Base-by-base conservation (phyloP, 2,797 vertebrate genomes). In the Sebastes nivosus region DNA sequence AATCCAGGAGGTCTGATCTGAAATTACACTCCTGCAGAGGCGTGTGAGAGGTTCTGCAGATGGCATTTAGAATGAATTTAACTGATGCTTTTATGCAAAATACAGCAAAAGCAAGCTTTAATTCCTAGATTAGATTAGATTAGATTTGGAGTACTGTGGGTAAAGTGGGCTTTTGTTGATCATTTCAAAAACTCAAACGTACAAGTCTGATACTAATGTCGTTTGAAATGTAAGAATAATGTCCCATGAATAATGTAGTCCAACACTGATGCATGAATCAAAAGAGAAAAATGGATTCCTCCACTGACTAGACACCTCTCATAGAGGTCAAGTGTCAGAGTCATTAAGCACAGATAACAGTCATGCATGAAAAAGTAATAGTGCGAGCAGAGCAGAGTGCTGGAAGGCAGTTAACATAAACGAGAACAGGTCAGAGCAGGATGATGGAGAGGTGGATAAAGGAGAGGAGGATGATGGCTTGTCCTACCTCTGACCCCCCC, bases 271-370 rank as follows among this genome's bases (percentile, higher is more conserved):
- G 12, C 30, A 24, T 52, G 32, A 36, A 20, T n/a, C 18, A 34
- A 46, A 74, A 71, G 42, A 77, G 54, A 27, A 61, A 12, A 50
- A 75, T 42, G 3, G 6, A 24, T 50, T 66, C 18, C 18, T 14
- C 22, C 9, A 24, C n/a, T 38, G 70, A 20, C 22, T 46, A 59
- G 14, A 18, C 46, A 30, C 14, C 34, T 18, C 42, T 46, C 42
- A 46, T 46, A 46, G 54, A 77, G 61, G 82, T 88, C 67, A 85
- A 8, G 29, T n/a, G 74, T 89, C 76, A 61, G 59, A 75, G 72
- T 69, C 52, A 27, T 30, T 38, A 2, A 70, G 38, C n/a, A 1
- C 54, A 64, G 72, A 81, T 30, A 72, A 71, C 30, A 25, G 20
- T 63, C 58, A 46, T 4, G 29, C 78, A 79, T 69, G 42, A 82